phyloP scores from a whole-genome alignment of 1,140 invertebrate species.

The Lethrus apterus region DNA sequence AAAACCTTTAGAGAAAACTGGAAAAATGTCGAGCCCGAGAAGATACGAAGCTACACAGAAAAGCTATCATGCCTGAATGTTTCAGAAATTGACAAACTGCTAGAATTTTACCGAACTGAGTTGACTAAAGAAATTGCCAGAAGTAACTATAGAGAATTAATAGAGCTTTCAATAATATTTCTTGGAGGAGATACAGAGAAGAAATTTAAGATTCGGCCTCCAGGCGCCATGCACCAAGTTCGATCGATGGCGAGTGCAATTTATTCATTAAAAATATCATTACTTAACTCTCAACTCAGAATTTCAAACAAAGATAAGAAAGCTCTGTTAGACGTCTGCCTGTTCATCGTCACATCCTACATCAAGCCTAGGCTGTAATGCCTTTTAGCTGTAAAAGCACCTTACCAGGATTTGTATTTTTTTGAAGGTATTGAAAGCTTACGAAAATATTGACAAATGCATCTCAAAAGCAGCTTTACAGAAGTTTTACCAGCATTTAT shows the following conservation, averaged over 20 bases:
- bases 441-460: not conserved
- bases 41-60: no score
- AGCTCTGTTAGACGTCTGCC: not conserved
- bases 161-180: not conserved
- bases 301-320: no score
- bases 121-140: not conserved
- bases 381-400: not conserved
- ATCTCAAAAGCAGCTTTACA: not conserved
- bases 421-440: not conserved
- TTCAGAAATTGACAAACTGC: not conserved
- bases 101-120: not conserved
- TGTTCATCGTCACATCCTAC: not conserved
- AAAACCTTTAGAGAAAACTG: not conserved
- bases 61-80: no score
- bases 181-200: not conserved
- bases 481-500: constrained; percentile 4
- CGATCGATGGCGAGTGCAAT: not conserved
- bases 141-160: not conserved
- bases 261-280: not conserved
- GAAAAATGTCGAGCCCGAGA: no score
- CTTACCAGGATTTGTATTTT: not conserved
- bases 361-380: not conserved
- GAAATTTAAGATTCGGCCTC: not conserved
- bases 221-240: no score
- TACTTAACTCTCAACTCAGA: not conserved